Percentiles rank a stretch among this genome's conserved stretches.
phyloP scores from a whole-genome alignment of 2,113 vertebrate genomes.

The Penelope pileata region DNA sequence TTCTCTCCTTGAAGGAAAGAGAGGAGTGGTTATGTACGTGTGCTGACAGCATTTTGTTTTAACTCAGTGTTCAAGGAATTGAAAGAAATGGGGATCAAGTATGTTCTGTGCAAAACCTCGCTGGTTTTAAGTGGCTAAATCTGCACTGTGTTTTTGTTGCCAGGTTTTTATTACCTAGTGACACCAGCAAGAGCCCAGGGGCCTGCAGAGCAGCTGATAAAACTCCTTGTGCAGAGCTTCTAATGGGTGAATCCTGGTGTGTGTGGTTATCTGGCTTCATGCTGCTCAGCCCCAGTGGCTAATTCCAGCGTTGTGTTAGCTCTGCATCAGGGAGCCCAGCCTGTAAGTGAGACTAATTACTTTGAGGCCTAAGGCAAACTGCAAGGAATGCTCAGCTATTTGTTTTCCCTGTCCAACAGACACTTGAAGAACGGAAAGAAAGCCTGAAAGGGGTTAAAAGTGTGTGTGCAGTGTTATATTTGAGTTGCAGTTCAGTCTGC shows the following conservation, averaged over 20 bases:
- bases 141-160: neutral
- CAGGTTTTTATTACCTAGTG: neutral
- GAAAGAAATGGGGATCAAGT: neutral
- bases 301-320: neutral
- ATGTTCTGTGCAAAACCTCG: neutral
- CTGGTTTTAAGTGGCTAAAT: neutral
- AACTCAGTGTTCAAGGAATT: accelerated
- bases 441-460: neutral
- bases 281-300: neutral
- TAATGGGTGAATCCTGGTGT: neutral
- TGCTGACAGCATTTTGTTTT: neutral
- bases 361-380: neutral
- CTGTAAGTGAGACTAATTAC: neutral
- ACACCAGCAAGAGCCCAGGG: accelerated
- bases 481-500: neutral
- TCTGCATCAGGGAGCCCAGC: neutral
- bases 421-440: neutral
- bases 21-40: neutral
- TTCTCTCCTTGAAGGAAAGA: neutral
- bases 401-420: neutral
- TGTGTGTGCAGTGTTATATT: neutral
- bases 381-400: neutral
- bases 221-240: neutral
- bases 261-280: neutral
- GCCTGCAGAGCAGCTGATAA: neutral